Base-by-base conservation (phyloP, 2,797 vertebrate species). In the Rhinophrynus dorsalis region DNA sequence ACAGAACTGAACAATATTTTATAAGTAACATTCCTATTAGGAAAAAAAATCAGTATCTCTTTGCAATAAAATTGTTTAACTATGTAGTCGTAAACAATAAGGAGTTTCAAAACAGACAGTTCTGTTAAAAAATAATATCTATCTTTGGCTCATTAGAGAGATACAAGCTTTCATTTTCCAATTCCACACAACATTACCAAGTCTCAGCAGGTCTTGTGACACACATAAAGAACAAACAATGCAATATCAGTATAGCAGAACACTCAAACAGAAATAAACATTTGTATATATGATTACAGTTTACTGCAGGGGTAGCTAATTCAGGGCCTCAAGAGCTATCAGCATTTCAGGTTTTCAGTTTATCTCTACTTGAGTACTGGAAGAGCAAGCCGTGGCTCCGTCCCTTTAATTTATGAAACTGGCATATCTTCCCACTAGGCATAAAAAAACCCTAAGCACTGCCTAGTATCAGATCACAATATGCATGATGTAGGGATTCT, bases 111-210 rank as follows among this genome's bases (percentile, higher is more conserved):
- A 58, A 35, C 37, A n/a, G 64, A 67, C 29, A 33, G 29, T 33
- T 29, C 64, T 32, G 21, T 56, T 45, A 33, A 56, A 38, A 66
- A 66, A 18, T 9, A 27, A 24, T 35, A 27, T 23, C 64, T 18
- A 57, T 57, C 37, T 23, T n/a, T n/a, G 29, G 38, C 38, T 55
- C 52, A 67, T 67, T 67, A 67, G 7, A 57, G 24, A n/a, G n/a
- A 40, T 40, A 44, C 32, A 42, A 3, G 18, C 18, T 63, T 48
- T 62, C 44, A 26, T 62, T 66, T 44, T 38, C 21, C 27, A 17
- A 23, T 38, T 55, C 18, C 12, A n/a, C 38, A 18, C 17, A 45
- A 33, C 50, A 55, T 37, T 35, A 33, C 35, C 35, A 13, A 63
- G 50, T 35, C 30, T 50, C 60, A 3, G 29, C 26, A 18, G 60